Conservation (phyloP, 2,888 invertebrate species). For the Merodon equestris region DNA sequence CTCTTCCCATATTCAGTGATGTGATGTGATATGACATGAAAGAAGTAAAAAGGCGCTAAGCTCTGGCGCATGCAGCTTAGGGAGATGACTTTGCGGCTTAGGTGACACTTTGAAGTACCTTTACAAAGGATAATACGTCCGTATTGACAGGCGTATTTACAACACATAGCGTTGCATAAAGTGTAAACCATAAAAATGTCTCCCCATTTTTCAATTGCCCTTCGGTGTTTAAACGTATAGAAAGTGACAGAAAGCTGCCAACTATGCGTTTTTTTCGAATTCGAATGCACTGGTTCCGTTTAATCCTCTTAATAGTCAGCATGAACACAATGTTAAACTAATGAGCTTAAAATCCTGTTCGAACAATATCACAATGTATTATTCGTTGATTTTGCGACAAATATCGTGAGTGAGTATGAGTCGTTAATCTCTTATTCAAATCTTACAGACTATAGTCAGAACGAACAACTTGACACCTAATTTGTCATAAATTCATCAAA, state of each 20-base stretch:
- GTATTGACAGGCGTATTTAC: background rate
- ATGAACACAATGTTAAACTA: background rate
- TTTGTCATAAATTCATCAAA: constrained; percentile 65
- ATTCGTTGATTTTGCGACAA: too few species aligned
- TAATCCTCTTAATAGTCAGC: too few species aligned
- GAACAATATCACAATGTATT: too few species aligned
- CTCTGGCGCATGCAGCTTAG: constrained; percentile 24
- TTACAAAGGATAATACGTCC: background rate
- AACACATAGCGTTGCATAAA: background rate
- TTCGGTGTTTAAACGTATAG: too few species aligned
- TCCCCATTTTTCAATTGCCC: too few species aligned
- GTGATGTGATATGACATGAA: constrained; percentile 64
- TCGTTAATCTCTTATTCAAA: constrained; percentile 29
- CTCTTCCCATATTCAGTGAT: constrained; percentile 32
- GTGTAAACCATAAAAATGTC: too few species aligned
- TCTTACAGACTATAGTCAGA: constrained; percentile 11
- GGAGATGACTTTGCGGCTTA: background rate
- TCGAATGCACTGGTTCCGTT: too few species aligned
- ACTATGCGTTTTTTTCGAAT: too few species aligned
- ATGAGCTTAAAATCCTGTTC: background rate
- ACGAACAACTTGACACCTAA: constrained; percentile 33
- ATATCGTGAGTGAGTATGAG: too few species aligned
- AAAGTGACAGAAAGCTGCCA: too few species aligned
- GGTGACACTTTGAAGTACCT: constrained; percentile 24
- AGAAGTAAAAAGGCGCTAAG: constrained; percentile 62